These are phyloP conservation scores for Myopa tessellatipennis DNA, from an alignment of 2,888 invertebrate genomes.

Conservation along the genomic window DNA sequence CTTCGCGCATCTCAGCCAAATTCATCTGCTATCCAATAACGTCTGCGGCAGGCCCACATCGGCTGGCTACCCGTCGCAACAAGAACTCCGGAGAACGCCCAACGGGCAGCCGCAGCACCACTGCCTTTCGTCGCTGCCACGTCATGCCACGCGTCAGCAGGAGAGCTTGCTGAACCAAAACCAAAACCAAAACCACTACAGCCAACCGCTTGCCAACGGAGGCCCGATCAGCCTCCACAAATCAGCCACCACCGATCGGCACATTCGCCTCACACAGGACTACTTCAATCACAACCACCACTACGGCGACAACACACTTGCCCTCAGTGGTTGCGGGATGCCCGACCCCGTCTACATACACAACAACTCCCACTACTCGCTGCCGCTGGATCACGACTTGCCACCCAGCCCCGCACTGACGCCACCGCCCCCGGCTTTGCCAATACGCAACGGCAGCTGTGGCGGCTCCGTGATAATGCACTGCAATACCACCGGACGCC, in stretches of 20 bases:
- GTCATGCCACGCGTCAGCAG: conserved; percentile 53
- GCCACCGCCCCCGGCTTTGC: conserved; percentile 62
- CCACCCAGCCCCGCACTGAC: conserved; percentile 64
- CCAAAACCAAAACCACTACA: conserved; percentile 60
- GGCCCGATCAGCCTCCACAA: conserved; percentile 45
- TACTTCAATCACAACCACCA: conserved; percentile 64
- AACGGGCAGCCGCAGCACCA: conserved; percentile 55
- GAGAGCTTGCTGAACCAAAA: conserved; percentile 54
- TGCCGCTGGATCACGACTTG: conserved; percentile 65
- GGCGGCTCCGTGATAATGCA: conserved; percentile 50
- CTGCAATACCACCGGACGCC: conserved; percentile 62
- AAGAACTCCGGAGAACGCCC: conserved; percentile 59
- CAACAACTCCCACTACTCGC: conserved; percentile 66
- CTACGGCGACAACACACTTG: conserved; percentile 50
- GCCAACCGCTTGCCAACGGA: conserved; percentile 63
- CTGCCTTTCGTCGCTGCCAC: conserved; percentile 56
- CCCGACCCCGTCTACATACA: conserved; percentile 62
- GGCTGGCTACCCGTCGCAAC: conserved; percentile 55
- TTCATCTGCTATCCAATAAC: conserved; percentile 66
- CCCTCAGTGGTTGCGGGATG: conserved; percentile 43
- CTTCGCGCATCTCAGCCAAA: conserved; percentile 66
- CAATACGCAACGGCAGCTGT: conserved; percentile 62
- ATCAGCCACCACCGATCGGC: conserved; percentile 55
- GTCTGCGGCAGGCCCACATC: conserved; percentile 38
- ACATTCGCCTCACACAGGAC: conserved; percentile 64